phyloP scores from a whole-genome alignment of 1,140 invertebrate genomes.

The Bombus vancouverensis region DNA sequence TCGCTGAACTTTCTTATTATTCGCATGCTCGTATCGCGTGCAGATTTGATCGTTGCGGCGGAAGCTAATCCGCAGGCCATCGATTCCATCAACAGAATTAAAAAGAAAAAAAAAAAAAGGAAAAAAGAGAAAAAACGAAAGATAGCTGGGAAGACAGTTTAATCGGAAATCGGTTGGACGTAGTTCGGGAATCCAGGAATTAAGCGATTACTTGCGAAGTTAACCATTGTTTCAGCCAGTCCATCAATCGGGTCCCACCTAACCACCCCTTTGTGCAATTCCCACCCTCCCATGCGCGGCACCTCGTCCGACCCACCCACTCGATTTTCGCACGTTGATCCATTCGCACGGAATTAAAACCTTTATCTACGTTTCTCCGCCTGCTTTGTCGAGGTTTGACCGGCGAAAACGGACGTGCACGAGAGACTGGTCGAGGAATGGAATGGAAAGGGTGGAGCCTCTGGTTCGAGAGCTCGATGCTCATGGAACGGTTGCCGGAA shows the following conservation, averaged over 20 bases:
- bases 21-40: background rate
- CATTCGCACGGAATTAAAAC: slow-evolving; percentile 75
- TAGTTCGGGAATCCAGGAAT: slow-evolving; percentile 59
- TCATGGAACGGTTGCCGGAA: slow-evolving; percentile 19
- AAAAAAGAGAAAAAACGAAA: background rate
- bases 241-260: slow-evolving; percentile 54
- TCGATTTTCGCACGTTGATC: slow-evolving; percentile 67
- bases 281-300: background rate
- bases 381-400: slow-evolving; percentile 51
- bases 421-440: background rate
- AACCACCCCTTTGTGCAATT: slow-evolving; percentile 13
- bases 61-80: slow-evolving; percentile 4
- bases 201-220: slow-evolving; percentile 72
- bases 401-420: slow-evolving; percentile 43
- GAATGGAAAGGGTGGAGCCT: slow-evolving; percentile 23
- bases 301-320: slow-evolving; percentile 31
- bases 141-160: slow-evolving; percentile 11
- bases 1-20: slow-evolving; percentile 1
- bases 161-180: slow-evolving; percentile 51
- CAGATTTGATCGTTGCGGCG: background rate
- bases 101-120: background rate
- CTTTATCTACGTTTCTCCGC: slow-evolving; percentile 70
- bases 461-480: slow-evolving; percentile 8
- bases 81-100: slow-evolving; percentile 32
- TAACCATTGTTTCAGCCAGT: slow-evolving; percentile 69